Base-by-base conservation (phyloP, 2,888 invertebrate genomes). In the Morpho deidamia region DNA sequence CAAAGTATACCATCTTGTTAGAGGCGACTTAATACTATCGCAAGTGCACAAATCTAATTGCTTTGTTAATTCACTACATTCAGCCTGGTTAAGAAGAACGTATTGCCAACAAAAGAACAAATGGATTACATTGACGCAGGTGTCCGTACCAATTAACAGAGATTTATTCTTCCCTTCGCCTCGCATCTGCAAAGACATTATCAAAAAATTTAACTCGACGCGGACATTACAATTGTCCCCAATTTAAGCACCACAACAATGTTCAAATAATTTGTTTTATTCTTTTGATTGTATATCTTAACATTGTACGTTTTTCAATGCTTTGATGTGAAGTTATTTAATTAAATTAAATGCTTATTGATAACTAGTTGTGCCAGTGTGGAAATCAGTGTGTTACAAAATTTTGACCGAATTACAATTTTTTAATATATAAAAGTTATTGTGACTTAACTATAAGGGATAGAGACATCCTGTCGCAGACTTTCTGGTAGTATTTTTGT, bases 211-310 rank as follows among this genome's bases (percentile, higher is more conserved):
- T 81, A 81, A 83, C 78, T 80, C 76, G 75, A 73, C 75, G 78
- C 76, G n/a, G n/a, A n/a, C n/a, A n/a, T n/a, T 78, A 80, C 79
- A 80, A 83, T 85, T 86, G 84, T 84, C 78, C 81, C 79, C 81
- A 82, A 86, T 84, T 82, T 81, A 84, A 85, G 84, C 85, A 83
- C 81, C 78, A 81, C 68, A 71, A 84, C 83, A 82, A 83, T 83
- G 78, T 77, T 76, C 66, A 69, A 72, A 75, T 81, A 83, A 84
- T 86, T 87, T 84, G 83, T 87, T 83, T 72, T 72, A 74, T 81
- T 78, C 76, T 78, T 76, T 78, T 71, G 72, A 73, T 71, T 79
- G 78, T 76, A 78, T 10, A 23, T 2, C 23, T 23, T 23, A 23
- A 23, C 23, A 23, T 23, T 23, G 23, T 23, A 23, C 23, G 23